These are phyloP conservation scores for Mellivora capensis DNA, from an alignment of 2,113 vertebrate genomes.

Conservation along the genomic window DNA sequence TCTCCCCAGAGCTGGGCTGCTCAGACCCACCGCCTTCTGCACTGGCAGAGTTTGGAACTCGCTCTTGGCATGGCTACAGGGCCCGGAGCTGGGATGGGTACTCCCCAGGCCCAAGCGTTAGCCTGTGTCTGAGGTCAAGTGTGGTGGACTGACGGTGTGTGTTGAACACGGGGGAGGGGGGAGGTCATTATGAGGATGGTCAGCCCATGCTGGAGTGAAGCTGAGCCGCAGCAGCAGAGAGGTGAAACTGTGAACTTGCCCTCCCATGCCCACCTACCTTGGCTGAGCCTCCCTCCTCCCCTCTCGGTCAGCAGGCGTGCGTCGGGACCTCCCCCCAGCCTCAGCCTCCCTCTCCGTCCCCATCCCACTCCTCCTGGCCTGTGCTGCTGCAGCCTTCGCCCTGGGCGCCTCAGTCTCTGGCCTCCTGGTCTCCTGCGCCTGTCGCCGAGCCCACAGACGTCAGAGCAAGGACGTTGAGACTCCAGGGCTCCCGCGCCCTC, in stretches of 20 bases:
- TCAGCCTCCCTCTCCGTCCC: conserved; percentile 58
- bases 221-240: not conserved
- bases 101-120: not conserved
- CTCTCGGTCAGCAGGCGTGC: conserved; percentile 65
- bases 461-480: conserved; percentile 88
- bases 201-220: not conserved
- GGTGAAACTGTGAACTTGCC: not conserved
- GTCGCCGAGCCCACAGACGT: conserved; percentile 85
- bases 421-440: conserved; percentile 92
- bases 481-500: conserved; percentile 86
- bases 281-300: conserved; percentile 23
- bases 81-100: not conserved
- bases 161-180: not conserved
- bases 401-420: conserved; percentile 91
- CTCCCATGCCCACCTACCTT: not conserved
- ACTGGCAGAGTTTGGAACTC: not conserved
- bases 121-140: not conserved
- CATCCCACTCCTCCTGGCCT: conserved; percentile 68
- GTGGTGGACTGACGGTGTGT: not conserved
- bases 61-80: conserved; percentile 51
- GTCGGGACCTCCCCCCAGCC: conserved; percentile 47
- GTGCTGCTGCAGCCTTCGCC: conserved; percentile 83
- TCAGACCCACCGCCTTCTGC: not conserved
- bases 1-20: not conserved
- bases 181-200: not conserved